These are phyloP conservation scores for Chlorops oryzae DNA, from an alignment of 1,140 invertebrate genomes.

Conservation along the genomic window DNA sequence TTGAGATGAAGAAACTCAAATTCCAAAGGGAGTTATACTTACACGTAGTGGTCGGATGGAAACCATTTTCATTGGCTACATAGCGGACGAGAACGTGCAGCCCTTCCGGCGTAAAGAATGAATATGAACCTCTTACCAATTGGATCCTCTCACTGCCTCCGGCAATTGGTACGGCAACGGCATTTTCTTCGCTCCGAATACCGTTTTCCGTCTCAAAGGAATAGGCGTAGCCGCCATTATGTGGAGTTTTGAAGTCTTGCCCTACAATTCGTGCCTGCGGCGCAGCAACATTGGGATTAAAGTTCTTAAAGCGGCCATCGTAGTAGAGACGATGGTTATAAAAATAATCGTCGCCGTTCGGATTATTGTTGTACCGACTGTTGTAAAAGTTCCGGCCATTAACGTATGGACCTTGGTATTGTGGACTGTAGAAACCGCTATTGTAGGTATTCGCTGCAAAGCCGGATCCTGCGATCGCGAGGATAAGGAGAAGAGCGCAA, in stretches of 20 bases:
- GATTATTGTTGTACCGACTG: conserved; percentile 29
- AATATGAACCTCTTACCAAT: conserved; percentile 37
- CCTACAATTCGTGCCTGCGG: conserved; percentile 28
- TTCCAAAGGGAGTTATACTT: conserved; percentile 5
- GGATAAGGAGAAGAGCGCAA: no score
- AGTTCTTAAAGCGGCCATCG: conserved; percentile 37
- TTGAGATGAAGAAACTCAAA: not conserved
- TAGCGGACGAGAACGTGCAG: conserved; percentile 37
- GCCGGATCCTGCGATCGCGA: not conserved
- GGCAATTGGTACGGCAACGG: conserved; percentile 43
- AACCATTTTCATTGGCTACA: conserved; percentile 39
- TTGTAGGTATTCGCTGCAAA: not conserved
- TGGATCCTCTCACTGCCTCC: conserved; percentile 35
- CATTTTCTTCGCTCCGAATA: conserved; percentile 52
- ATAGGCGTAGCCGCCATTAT: conserved; percentile 30
- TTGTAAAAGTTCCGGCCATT: conserved; percentile 28
- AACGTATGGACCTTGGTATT: conserved; percentile 26
- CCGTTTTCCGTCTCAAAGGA: conserved; percentile 54
- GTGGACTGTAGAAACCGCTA: conserved; percentile 29
- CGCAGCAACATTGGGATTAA: conserved; percentile 34
- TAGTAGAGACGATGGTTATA: conserved; percentile 39
- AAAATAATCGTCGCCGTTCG: no score
- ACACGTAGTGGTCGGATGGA: conserved; percentile 39
- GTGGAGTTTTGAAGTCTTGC: conserved; percentile 23
- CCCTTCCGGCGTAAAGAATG: conserved; percentile 36